Base-by-base conservation (phyloP, 2,888 invertebrate genomes). In the Nematopogon swammerdamellus region DNA sequence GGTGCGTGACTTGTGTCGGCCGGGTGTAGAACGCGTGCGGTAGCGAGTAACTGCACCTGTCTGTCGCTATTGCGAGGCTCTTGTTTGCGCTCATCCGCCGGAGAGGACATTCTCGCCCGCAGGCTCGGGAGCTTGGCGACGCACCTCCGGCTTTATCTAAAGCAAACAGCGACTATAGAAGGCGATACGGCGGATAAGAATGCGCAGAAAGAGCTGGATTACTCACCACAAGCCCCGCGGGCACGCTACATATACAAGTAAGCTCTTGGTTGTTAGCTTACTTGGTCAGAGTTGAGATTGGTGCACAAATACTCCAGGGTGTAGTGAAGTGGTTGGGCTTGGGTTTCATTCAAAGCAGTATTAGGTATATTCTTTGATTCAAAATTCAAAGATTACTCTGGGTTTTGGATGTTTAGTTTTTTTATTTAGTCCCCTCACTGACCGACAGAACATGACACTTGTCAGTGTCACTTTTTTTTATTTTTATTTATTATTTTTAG, bases 231-330 rank as follows among this genome's bases (percentile, higher is more conserved):
- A 14, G 5, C 8, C 6, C 14, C 16, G 14, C 46, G 43, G 6
- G 14, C 6, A 18, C 44, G 18, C 14, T 47, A 49, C 29, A 45
- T 48, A 50, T 16, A 49, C 19, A 18, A 44, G 5, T 17, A 36
- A 47, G 25, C 36, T 18, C 18, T 14, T 16, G 10, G 19, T 43
- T n/a, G n/a, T 57, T 25, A 25, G 4, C 8, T 4, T 25, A 25
- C 25, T 8, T 25, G 8, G 25, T 8, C 8, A 4, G 25, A 8
- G 25, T 25, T 8, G 25, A 25, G 25, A n/a, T n/a, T n/a, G n/a
- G n/a, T n/a, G n/a, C n/a, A n/a, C n/a, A n/a, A n/a, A n/a, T n/a
- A n/a, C n/a, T n/a, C n/a, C n/a, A n/a, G n/a, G n/a, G n/a, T n/a
- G n/a, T n/a, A n/a, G n/a, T n/a, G n/a, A n/a, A n/a, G n/a, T n/a